Conservation (phyloP, 2,888 invertebrate species). For the Sylvicola cinctus region DNA sequence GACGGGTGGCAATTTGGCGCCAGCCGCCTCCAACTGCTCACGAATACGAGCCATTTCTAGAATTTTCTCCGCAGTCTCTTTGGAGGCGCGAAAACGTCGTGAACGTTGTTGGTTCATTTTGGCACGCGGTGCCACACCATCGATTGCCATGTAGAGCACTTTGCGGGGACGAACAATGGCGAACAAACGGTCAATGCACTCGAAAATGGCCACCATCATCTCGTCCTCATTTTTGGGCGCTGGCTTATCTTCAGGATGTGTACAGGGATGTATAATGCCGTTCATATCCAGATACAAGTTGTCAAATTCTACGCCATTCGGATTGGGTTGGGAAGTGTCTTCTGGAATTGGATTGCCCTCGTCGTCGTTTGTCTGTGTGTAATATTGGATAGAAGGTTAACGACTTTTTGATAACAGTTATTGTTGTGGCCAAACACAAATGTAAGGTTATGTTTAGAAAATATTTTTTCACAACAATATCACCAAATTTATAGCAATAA, state of each 20-base stretch:
- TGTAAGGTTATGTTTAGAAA: constrained; percentile 3
- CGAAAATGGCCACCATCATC: constrained; percentile 99
- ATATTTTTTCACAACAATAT: too few relatives aligned
- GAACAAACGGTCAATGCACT: constrained; percentile 91
- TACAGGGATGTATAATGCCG: constrained; percentile 98
- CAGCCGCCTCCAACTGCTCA: constrained; percentile 47
- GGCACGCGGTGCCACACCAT: constrained; percentile 96
- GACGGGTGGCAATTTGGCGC: constrained; percentile 59
- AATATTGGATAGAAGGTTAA: background rate
- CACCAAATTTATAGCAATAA: too few relatives aligned
- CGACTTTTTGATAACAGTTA: background rate
- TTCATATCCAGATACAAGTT: constrained; percentile 99
- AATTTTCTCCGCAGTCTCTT: constrained; percentile 79
- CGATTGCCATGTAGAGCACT: constrained; percentile 96
- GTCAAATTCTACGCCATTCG: constrained; percentile 93
- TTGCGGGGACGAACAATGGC: constrained; percentile 82
- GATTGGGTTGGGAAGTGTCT: constrained; percentile 75
- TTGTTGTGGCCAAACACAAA: background rate
- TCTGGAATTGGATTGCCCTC: constrained; percentile 58
- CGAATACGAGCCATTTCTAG: constrained; percentile 65
- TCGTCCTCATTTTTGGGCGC: constrained; percentile 97
- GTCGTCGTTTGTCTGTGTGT: constrained; percentile 40
- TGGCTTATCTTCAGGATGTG: constrained; percentile 96
- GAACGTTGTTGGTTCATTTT: constrained; percentile 99
- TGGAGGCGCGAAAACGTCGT: constrained; percentile 87